A percentile compares a stretch with the other conserved stretches of the same genome.
Conservation (phyloP, 2,888 invertebrate species). For the Rhamphomyia laevipes region DNA sequence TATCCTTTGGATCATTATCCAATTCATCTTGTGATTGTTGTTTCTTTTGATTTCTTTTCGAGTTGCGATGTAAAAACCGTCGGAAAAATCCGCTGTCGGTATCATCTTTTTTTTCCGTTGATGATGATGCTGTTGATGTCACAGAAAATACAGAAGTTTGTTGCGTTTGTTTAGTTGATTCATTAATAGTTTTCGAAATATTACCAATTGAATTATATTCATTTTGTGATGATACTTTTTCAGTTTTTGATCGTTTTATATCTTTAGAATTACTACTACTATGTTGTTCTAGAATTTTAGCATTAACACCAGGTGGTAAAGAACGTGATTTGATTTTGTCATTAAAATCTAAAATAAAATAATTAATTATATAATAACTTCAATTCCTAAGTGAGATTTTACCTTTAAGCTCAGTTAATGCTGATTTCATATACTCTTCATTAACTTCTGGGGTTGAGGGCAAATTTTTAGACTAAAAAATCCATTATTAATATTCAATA, state of each 20-base stretch:
- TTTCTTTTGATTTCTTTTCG: constrained; percentile 36
- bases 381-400: constrained; percentile 1
- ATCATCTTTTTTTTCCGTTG: constrained; percentile 18
- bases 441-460: constrained; percentile 67
- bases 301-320: constrained; percentile 29
- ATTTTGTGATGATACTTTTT: constrained; percentile 13
- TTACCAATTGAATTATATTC: constrained; percentile 11
- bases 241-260: constrained; percentile 18
- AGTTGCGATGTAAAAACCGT: constrained; percentile 54
- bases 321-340: constrained; percentile 32
- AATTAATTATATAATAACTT: too few relatives aligned
- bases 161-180: neutral
- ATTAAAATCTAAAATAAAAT: constrained; percentile 14
- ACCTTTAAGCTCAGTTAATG: constrained; percentile 42
- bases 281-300: constrained; percentile 25
- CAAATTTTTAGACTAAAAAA: constrained; percentile 41
- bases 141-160: constrained; percentile 3
- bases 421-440: constrained; percentile 56
- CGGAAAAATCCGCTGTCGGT: constrained; percentile 51
- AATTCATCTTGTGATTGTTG: constrained; percentile 10
- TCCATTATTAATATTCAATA: neutral
- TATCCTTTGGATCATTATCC: constrained; percentile 14
- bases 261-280: constrained; percentile 7
- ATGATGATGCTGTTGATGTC: constrained; percentile 3
- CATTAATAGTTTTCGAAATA: constrained; percentile 11